Conservation (phyloP, 2,888 invertebrate genomes). For the Campoletis raptor region DNA sequence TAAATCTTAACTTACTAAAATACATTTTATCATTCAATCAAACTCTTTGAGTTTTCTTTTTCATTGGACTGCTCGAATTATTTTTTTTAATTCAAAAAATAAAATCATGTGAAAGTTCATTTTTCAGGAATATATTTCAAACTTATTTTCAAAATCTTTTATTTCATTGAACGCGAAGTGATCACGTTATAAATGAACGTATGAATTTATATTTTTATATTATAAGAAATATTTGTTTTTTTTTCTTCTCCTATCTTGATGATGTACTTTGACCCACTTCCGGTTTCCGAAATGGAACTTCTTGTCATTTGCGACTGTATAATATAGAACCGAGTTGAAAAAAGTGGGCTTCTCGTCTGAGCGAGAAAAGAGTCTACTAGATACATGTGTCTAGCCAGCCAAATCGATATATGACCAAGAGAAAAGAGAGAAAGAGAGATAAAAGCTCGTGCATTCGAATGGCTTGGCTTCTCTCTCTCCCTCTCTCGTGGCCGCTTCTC, state of each 20-base stretch:
- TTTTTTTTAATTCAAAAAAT: neutral
- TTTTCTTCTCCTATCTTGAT: neutral
- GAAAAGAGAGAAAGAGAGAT: slow-evolving; percentile 15
- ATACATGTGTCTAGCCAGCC: slow-evolving; percentile 53
- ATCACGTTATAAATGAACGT: neutral
- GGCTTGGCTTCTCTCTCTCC: slow-evolving; percentile 30
- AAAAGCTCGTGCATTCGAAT: slow-evolving; percentile 53
- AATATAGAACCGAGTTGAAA: neutral
- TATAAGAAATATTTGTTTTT: neutral
- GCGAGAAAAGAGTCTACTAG: slow-evolving; percentile 39
- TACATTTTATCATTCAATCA: neutral
- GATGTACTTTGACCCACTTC: neutral
- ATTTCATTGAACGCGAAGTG: neutral
- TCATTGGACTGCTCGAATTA: neutral
- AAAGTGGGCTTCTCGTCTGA: slow-evolving; percentile 24
- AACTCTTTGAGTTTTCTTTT: neutral
- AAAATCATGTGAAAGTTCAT: neutral
- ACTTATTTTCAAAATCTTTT: neutral
- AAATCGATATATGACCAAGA: slow-evolving; percentile 59
- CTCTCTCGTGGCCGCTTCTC: slow-evolving; percentile 32
- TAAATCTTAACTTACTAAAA: neutral
- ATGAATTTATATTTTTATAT: neutral
- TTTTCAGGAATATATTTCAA: neutral
- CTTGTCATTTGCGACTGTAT: neutral
- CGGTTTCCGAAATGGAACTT: neutral